A percentile compares a stretch with the other conserved stretches of the same genome.
These are phyloP conservation scores for Drosophila kanekoi DNA, from an alignment of 2,888 invertebrate genomes.

Conservation along the genomic window DNA sequence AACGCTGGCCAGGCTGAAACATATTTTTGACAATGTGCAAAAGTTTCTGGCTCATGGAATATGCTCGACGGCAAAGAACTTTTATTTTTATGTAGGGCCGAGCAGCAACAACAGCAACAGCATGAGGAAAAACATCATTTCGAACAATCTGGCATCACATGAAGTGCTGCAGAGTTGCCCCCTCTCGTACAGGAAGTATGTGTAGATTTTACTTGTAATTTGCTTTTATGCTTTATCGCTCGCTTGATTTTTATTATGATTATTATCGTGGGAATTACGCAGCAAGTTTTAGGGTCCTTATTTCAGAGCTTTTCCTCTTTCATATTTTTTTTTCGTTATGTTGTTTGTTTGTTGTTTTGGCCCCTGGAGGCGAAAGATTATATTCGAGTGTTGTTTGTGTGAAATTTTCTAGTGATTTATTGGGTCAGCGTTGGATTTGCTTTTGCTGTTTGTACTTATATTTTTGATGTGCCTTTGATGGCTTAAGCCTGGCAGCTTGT, in stretches of 20 bases:
- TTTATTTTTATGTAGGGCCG: constrained; percentile 54
- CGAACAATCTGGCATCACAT: constrained; percentile 54
- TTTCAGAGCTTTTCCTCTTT: constrained; percentile 13
- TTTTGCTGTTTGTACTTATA: constrained; percentile 14
- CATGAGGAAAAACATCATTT: constrained; percentile 22
- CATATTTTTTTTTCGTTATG: background rate
- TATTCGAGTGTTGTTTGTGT: constrained; percentile 41
- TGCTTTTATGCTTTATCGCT: constrained; percentile 78
- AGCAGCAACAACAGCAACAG: constrained; percentile 26
- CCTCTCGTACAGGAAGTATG: constrained; percentile 32
- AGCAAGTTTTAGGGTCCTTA: constrained; percentile 55
- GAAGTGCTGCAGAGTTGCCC: constrained; percentile 51
- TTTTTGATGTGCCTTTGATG: constrained; percentile 56
- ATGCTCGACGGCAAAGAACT: constrained; percentile 40
- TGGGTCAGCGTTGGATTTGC: constrained; percentile 50
- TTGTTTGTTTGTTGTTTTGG: constrained; percentile 11
- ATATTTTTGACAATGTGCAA: constrained; percentile 66
- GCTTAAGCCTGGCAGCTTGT: constrained; percentile 33
- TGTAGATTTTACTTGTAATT: constrained; percentile 67
- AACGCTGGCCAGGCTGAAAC: constrained; percentile 38
- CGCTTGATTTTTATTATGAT: constrained; percentile 79
- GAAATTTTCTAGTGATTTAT: constrained; percentile 68
- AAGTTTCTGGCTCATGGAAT: constrained; percentile 43
- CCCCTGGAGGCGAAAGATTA: constrained; percentile 26
- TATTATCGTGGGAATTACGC: constrained; percentile 75